Evolutionary conservation across 2,797 vertebrate species (phyloP).

Genomic region (Sparus aurata): DNA sequence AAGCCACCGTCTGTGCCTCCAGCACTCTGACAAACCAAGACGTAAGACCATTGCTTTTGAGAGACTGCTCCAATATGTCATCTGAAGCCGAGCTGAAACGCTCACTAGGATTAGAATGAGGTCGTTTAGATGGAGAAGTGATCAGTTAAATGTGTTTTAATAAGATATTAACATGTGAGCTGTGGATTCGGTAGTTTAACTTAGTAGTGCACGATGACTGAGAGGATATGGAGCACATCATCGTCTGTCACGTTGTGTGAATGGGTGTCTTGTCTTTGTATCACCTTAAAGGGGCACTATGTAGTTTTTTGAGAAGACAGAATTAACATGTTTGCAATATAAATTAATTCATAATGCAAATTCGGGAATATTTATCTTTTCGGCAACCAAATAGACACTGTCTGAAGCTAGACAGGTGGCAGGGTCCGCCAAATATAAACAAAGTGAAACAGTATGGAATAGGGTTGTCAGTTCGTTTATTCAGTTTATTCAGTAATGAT

Average conservation of each 20-base stretch:
- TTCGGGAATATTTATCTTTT: too few relatives aligned
- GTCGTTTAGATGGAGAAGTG: not conserved
- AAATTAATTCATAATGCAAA: too few relatives aligned
- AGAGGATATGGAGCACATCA: constrained; percentile 1
- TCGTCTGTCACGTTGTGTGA: not conserved
- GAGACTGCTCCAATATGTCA: constrained; percentile 22
- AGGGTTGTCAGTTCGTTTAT: too few relatives aligned
- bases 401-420: too few relatives aligned
- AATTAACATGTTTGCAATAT: too few relatives aligned
- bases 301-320: too few relatives aligned
- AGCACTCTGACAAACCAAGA: constrained; percentile 33
- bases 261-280: not conserved
- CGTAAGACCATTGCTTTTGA: constrained; percentile 32
- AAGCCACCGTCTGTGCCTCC: constrained; percentile 8
- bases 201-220: not conserved
- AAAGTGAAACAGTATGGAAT: too few relatives aligned
- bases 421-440: too few relatives aligned
- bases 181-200: not conserved
- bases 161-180: not conserved
- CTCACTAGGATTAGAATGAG: not conserved
- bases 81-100: constrained; percentile 20
- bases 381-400: too few relatives aligned
- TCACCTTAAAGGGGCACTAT: too few relatives aligned
- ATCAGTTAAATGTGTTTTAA: not conserved
- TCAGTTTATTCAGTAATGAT: too few relatives aligned